phyloP scores from a whole-genome alignment of 1,140 invertebrate genomes.

The Brachionus rubens region DNA sequence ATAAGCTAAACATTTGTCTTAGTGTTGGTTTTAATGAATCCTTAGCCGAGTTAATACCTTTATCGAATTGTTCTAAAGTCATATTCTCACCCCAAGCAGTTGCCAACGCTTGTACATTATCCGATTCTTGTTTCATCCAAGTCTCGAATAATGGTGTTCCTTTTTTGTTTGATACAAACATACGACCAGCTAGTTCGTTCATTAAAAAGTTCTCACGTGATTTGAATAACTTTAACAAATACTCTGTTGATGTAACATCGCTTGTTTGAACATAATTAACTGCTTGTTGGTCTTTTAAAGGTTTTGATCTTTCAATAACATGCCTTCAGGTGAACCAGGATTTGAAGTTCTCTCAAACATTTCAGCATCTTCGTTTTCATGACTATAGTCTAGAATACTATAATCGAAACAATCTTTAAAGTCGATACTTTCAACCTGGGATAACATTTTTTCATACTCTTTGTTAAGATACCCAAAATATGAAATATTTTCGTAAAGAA shows the following conservation, averaged over 20 bases:
- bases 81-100: slow-evolving; percentile 52
- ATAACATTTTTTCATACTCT: background rate
- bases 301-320: background rate
- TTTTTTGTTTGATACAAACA: slow-evolving; percentile 51
- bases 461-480: background rate
- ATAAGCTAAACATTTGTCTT: slow-evolving; percentile 51
- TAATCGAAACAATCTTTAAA: too few species aligned
- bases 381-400: too few species aligned
- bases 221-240: slow-evolving; percentile 50
- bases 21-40: slow-evolving; percentile 49
- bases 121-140: slow-evolving; percentile 55
- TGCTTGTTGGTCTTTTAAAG: slow-evolving; percentile 52
- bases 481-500: background rate
- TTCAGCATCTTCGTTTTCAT: too few species aligned
- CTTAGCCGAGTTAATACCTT: slow-evolving; percentile 48
- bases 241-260: slow-evolving; percentile 15
- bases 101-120: slow-evolving; percentile 53
- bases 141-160: slow-evolving; percentile 50
- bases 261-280: slow-evolving; percentile 50
- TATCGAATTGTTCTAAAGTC: slow-evolving; percentile 51
- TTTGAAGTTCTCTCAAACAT: too few species aligned
- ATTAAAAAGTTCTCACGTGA: slow-evolving; percentile 51
- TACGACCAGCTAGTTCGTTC: slow-evolving; percentile 48
- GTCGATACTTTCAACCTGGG: background rate
- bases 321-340: too few species aligned